These are phyloP conservation scores for Zootoca vivipara DNA, from an alignment of 2,113 vertebrate genomes.

Conservation along the genomic window DNA sequence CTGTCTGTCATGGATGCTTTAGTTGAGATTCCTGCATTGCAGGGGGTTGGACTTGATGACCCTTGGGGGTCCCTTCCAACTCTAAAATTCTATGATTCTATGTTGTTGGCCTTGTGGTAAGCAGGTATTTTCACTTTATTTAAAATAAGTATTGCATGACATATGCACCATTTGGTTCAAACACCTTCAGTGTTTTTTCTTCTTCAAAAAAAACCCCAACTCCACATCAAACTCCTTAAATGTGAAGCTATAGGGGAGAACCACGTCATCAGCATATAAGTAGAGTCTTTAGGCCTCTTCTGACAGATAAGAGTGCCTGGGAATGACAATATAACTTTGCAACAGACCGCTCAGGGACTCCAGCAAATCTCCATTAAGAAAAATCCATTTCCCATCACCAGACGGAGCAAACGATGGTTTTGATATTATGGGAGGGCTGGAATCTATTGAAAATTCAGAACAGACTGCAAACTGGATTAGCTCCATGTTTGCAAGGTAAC, in stretches of 20 bases:
- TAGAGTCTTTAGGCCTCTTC: background rate
- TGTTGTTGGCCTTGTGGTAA: background rate
- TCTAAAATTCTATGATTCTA: too few species aligned
- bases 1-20: too few species aligned
- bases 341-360: background rate
- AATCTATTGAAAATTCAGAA: conserved; percentile 13
- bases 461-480: conserved; percentile 36
- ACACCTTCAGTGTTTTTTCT: background rate
- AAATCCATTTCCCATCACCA: conserved; percentile 20
- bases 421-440: conserved; percentile 10
- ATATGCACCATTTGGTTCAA: background rate
- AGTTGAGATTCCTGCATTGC: too few species aligned
- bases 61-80: too few species aligned
- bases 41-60: too few species aligned
- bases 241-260: background rate
- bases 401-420: conserved; percentile 10
- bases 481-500: conserved; percentile 49
- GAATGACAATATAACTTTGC: background rate
- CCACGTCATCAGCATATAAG: background rate
- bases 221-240: background rate
- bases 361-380: conserved; percentile 16
- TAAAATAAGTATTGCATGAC: background rate
- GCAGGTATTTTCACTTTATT: background rate
- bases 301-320: background rate
- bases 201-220: background rate